Evolutionary conservation across 2,888 invertebrate genomes (phyloP).

Genomic region (Diadromus collaris): DNA sequence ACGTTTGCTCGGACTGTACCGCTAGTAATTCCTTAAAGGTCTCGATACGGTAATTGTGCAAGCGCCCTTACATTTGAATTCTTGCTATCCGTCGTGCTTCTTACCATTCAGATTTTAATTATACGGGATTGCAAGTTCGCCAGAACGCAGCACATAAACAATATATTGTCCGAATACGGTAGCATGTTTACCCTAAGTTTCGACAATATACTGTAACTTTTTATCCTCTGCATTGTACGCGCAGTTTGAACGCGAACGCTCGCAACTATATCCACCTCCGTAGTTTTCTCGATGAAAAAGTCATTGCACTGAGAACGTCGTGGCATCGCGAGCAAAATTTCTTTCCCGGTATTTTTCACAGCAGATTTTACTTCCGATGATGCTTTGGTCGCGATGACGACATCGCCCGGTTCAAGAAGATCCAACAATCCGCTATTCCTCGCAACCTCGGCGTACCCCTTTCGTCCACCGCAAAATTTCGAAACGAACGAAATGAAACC

Average conservation of each 20-base stretch:
- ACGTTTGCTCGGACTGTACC: too few species aligned
- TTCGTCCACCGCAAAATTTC: conserved; percentile 55
- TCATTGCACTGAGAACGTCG: conserved; percentile 21
- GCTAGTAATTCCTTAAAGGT: too few species aligned
- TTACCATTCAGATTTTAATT: neutral
- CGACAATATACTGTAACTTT: conserved; percentile 7
- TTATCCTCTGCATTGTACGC: conserved; percentile 14
- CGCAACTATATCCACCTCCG: conserved; percentile 30
- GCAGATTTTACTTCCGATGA: conserved; percentile 42
- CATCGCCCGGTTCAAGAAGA: conserved; percentile 58
- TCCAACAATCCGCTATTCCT: conserved; percentile 56
- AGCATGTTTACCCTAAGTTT: conserved; percentile 5
- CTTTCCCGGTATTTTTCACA: conserved; percentile 33
- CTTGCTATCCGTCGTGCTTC: neutral
- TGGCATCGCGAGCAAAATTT: conserved; percentile 50
- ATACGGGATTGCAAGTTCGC: conserved; percentile 13
- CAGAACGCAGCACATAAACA: conserved; percentile 12
- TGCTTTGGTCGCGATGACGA: conserved; percentile 54
- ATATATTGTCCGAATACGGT: conserved; percentile 5
- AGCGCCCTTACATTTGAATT: neutral
- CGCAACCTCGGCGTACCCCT: conserved; percentile 55
- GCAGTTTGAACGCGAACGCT: conserved; percentile 15
- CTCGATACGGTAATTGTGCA: neutral
- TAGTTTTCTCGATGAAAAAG: conserved; percentile 34
- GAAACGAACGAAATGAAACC: conserved; percentile 58